phyloP scores from a whole-genome alignment of 2,797 vertebrate species.

The Mus caroli region DNA sequence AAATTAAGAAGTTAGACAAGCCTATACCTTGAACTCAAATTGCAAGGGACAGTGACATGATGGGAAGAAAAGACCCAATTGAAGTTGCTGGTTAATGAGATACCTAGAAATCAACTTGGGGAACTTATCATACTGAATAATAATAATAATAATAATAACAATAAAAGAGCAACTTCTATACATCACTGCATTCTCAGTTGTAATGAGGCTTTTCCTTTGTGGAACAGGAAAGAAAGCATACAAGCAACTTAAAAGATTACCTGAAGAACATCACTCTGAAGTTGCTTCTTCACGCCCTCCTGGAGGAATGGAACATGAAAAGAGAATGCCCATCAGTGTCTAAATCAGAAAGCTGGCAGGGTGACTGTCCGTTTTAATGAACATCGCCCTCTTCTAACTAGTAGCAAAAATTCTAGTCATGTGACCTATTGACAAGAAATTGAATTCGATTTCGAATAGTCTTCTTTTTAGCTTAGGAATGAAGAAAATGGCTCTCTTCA shows the following conservation, averaged over 20 bases:
- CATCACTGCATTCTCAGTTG: not conserved
- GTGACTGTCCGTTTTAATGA: not conserved
- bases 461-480: not conserved
- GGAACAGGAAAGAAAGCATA: not conserved
- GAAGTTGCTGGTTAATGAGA: slow-evolving; percentile 12
- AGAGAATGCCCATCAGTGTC: not conserved
- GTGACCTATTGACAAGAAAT: not conserved
- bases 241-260: not conserved
- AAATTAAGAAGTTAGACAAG: slow-evolving; percentile 8
- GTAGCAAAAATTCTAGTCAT: not conserved
- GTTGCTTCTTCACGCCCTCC: not conserved
- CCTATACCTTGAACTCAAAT: not conserved
- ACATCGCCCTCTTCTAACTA: not conserved
- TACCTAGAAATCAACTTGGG: slow-evolving; percentile 19
- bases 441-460: slow-evolving; percentile 1
- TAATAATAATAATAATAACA: not conserved
- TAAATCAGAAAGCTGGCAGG: not conserved
- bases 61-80: not conserved
- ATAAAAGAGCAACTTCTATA: not conserved
- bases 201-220: slow-evolving; percentile 3
- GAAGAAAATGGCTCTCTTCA: not conserved
- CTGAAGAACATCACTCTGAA: not conserved
- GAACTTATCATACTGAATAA: not conserved
- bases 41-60: not conserved
- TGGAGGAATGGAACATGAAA: not conserved